Evolutionary conservation across 2,888 invertebrate genomes (phyloP), one percentile per base, ranked within the genome.

Genomic region (Eulithis prunata): DNA sequence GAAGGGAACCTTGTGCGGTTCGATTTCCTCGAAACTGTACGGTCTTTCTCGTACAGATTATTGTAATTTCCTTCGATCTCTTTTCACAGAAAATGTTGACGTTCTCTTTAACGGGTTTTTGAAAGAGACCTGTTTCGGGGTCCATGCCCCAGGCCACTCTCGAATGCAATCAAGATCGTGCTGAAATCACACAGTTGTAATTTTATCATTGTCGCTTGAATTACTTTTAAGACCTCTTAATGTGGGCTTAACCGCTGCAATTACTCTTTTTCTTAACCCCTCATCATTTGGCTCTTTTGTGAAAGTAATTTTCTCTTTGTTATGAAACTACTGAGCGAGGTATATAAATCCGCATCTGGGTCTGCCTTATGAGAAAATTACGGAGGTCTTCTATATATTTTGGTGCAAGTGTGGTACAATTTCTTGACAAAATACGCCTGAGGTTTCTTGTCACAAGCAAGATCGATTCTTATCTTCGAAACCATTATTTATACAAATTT

Each of bases 11-110:
- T 83, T 81, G 81, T 84, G 83, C 83, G 76, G 79, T 79, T 77
- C 85, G 86, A 86, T 88, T 88, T 88, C 84, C 83, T 80, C 80
- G 79, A 76, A 87, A 84, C 69, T 69, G 73, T 71, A 77, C 74
- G 69, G 78, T 79, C 77, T 84, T 86, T 85, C 82, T 83, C 78
- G 72, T 79, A 80, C 76, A 73, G 78, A 82, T 83, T 81, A 79
- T 80, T 80, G 81, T 78, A 76, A 79, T 81, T 81, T 79, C 75
- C 72, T 77, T 59, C 73, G 76, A 75, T 77, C 66, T 69, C 77
- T 78, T 82, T 81, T 76, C 70, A 70, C 71, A 71, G 71, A 77
- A 80, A 82, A 78, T 75, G 76, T 77, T 75, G 75, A 76, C 77
- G 74, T 70, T 67, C 64, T 54, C 49, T 51, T 62, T 45, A 69